phyloP scores from a whole-genome alignment of 2,797 vertebrate species.

The Notamacropus eugenii region DNA sequence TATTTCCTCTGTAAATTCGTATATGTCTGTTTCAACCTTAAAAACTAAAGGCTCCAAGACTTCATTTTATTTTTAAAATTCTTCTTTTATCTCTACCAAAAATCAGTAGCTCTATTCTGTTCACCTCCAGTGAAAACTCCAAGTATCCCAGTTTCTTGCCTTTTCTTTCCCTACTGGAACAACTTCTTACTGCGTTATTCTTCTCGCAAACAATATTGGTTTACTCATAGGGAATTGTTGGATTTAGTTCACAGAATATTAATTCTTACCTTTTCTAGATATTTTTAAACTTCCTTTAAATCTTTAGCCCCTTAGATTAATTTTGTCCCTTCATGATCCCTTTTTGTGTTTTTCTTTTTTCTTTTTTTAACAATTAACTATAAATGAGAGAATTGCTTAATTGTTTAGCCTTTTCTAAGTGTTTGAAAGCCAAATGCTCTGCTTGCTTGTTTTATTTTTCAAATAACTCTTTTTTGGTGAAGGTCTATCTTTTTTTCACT shows the following conservation, averaged over 20 bases:
- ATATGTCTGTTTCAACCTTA: not conserved
- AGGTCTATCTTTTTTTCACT: not conserved
- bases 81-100: not conserved
- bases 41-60: not conserved
- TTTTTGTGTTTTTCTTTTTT: not conserved
- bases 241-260: not conserved
- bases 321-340: not conserved
- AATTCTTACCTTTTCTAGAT: not conserved
- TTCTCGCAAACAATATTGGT: not conserved
- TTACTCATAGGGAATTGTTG: not conserved
- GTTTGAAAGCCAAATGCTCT: not conserved
- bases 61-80: not conserved
- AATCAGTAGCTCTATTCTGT: not conserved
- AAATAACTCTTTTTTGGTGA: not conserved
- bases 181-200: not conserved
- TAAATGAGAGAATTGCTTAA: not conserved
- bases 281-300: not conserved
- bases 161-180: not conserved
- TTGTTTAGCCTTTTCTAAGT: not conserved
- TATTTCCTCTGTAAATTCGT: not conserved
- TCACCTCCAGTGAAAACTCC: not conserved
- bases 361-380: not conserved
- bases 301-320: not conserved
- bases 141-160: not conserved
- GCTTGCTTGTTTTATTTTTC: not conserved